Percentiles rank a stretch among this genome's conserved stretches.
Conservation (phyloP, 2,888 invertebrate species). For the Tetragonisca angustula region DNA sequence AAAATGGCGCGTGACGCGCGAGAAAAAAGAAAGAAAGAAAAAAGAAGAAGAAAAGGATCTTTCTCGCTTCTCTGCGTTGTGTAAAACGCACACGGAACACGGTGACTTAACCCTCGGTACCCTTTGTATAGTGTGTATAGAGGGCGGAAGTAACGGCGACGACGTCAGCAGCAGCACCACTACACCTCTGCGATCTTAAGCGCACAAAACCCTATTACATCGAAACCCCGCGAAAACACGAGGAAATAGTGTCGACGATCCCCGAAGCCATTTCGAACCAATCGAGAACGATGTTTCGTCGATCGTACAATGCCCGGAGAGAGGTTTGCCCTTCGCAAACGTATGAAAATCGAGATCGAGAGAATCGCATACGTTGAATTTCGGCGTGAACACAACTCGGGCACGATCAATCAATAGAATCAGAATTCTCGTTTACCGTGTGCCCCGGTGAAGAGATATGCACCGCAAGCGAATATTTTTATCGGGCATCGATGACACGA, state of each 20-base stretch:
- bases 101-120: constrained; percentile 66
- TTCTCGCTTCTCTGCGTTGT: not conserved
- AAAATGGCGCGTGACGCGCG: not conserved
- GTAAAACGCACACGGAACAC: constrained; percentile 44
- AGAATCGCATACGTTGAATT: not conserved
- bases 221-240: constrained; percentile 39
- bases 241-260: not conserved
- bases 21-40: not conserved
- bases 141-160: constrained; percentile 74
- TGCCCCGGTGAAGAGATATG: constrained; percentile 1
- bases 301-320: not conserved
- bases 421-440: constrained; percentile 63
- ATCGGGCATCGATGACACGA: constrained; percentile 32
- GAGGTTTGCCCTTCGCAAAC: too few relatives aligned
- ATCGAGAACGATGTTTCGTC: not conserved
- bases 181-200: constrained; percentile 50
- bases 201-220: constrained; percentile 36
- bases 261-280: not conserved
- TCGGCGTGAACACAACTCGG: constrained; percentile 17
- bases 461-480: constrained; percentile 22
- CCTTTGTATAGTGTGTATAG: constrained; percentile 63
- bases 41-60: not conserved
- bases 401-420: constrained; percentile 57
- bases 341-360: not conserved
- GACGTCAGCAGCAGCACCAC: constrained; percentile 65